Percentiles rank a stretch among this genome's conserved stretches.
phyloP scores from a whole-genome alignment of 1,140 invertebrate genomes.

The Leguminivora glycinivorella region DNA sequence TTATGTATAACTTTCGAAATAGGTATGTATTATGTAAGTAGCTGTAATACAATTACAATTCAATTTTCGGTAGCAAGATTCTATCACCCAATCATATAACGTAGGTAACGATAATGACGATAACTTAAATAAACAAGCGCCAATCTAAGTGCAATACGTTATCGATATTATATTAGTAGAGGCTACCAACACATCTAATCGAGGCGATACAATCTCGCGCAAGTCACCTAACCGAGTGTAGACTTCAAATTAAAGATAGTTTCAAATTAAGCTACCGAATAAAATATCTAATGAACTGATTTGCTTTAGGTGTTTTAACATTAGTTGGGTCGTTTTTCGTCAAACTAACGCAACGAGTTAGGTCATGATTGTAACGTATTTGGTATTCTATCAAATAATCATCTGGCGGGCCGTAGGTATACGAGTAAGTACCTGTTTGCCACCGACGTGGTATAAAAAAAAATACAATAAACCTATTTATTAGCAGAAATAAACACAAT shows the following conservation, averaged over 20 bases:
- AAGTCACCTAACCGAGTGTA: neutral
- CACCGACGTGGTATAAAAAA: no score
- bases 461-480: no score
- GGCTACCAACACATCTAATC: conserved; percentile 2
- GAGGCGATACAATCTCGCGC: neutral
- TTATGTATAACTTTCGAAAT: neutral
- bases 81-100: neutral
- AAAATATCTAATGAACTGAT: no score
- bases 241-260: neutral
- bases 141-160: neutral
- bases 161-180: neutral
- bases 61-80: neutral
- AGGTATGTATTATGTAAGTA: no score
- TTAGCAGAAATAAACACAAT: no score
- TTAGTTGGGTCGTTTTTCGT: no score
- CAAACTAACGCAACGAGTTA: no score
- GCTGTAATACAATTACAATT: neutral
- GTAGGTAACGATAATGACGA: neutral
- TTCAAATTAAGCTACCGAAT: neutral
- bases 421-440: no score
- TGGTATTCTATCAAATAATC: no score
- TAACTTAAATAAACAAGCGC: neutral
- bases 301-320: no score
- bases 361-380: no score
- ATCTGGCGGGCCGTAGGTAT: no score